Conservation (phyloP, 2,113 vertebrate species). For the Ptilonorhynchus violaceus region DNA sequence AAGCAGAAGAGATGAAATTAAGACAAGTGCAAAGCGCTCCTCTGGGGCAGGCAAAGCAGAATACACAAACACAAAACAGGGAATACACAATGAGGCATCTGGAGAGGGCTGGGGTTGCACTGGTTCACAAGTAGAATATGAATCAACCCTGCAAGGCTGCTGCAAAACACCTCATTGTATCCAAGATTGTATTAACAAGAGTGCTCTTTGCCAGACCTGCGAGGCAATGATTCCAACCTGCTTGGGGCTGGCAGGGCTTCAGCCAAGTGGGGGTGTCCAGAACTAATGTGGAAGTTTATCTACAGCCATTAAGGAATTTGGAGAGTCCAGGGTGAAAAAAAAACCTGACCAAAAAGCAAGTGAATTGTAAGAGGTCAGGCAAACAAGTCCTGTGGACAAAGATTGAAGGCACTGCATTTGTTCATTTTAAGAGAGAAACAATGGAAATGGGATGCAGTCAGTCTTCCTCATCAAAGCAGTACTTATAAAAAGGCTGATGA, state of each 20-base stretch:
- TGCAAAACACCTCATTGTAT: background rate
- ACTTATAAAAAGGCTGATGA: background rate
- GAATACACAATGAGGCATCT: conserved; percentile 20
- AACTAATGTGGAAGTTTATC: background rate
- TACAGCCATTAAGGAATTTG: background rate
- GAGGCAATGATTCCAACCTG: background rate
- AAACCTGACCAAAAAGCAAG: background rate
- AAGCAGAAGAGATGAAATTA: conserved; percentile 50
- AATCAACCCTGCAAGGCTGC: background rate
- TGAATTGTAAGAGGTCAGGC: background rate
- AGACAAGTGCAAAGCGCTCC: conserved; percentile 31
- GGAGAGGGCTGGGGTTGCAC: background rate
- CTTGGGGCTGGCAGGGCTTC: background rate
- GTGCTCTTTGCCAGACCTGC: background rate
- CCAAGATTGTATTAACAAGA: background rate
- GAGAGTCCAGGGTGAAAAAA: background rate
- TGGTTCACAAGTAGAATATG: conserved; percentile 35
- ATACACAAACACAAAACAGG: background rate
- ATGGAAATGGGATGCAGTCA: background rate
- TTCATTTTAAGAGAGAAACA: background rate
- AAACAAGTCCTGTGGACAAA: background rate
- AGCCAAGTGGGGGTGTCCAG: background rate
- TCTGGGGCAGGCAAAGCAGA: conserved; percentile 13
- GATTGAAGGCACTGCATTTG: background rate
- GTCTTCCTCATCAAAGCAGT: background rate